Evolutionary conservation across 2,797 vertebrate species (phyloP), one percentile per base, ranked within the genome.

Genomic region (Scyliorhinus canicula): DNA sequence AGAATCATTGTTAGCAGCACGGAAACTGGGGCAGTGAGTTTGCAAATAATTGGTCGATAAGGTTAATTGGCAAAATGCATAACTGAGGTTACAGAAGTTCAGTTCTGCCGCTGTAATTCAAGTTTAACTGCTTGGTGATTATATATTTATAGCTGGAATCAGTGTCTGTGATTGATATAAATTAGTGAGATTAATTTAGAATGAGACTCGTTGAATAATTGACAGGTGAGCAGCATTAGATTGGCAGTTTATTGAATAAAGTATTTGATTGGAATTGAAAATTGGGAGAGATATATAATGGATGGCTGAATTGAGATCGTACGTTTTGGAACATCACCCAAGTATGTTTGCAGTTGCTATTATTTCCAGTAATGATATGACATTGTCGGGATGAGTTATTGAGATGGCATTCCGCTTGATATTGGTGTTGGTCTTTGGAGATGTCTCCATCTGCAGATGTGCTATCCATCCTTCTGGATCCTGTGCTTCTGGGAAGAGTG

Each of bases 11-110:
- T 82, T 47, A 57, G 40, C 88, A 44, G 88, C n/a, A 26, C 88
- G 26, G 57, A 65, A 91, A 44, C 60, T 65, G 19, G 60, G 40
- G 11, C 88, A 65, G 9, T 44, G 31, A 82, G 21, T 26, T 2
- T 57, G 88, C 3, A 91, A 65, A 65, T 91, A 91, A 91, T 65
- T 91, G 88, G 60, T n/a, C 21, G 86, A 19, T 90, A 90, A 90
- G 57, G 86, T 63, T 90, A 90, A 57, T 86, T 90, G 55, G 31
- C 19, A 44, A 60, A 63, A 44, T 44, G 21, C 21, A 65, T 26
- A 91, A 63, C n/a, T 5, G 57, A 91, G 88, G 88, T 63, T 65
- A 26, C 21, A 65, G 4, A 65, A n/a, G 88, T 91, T 91, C 88
- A 90, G 57, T n/a, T n/a, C n/a, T 19, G 86, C 63, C 57, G 40